A percentile compares a stretch with the other conserved stretches of the same genome.
Evolutionary conservation across 1,140 invertebrate genomes (phyloP).

Genomic region (Drosophila dunni): DNA sequence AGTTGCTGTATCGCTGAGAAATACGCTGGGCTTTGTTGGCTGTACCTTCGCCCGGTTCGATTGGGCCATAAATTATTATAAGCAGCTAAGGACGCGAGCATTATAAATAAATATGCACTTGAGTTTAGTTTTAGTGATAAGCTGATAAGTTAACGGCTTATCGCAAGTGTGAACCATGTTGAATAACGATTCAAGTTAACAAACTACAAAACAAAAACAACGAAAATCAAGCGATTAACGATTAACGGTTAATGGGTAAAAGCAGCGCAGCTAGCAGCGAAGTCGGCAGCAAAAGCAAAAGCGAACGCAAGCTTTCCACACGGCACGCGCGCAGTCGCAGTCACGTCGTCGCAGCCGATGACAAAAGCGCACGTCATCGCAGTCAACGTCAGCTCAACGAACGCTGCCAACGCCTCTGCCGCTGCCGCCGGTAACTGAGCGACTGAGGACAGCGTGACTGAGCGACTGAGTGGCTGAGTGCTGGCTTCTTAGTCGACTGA

Average conservation of each 20-base stretch:
- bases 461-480: not conserved
- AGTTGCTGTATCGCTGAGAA: not conserved
- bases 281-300: not conserved
- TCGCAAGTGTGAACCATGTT: not conserved
- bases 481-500: slow-evolving; percentile 39
- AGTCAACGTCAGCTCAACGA: not conserved
- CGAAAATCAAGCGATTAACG: not conserved
- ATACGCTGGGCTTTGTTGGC: not conserved
- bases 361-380: not conserved
- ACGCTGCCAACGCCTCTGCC: not conserved
- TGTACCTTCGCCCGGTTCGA: not conserved
- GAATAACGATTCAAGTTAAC: slow-evolving; percentile 9
- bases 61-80: slow-evolving; percentile 23
- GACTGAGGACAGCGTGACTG: not conserved
- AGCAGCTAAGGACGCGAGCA: slow-evolving; percentile 33
- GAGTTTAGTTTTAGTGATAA: slow-evolving; percentile 13
- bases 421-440: not conserved
- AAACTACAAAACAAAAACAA: not conserved
- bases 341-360: slow-evolving; percentile 55
- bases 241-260: slow-evolving; percentile 1
- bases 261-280: not conserved
- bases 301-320: slow-evolving; percentile 8
- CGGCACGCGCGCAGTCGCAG: slow-evolving; percentile 68
- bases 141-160: slow-evolving; percentile 28
- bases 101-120: slow-evolving; percentile 38